These are phyloP conservation scores for Gymnogyps californianus DNA, from an alignment of 2,113 vertebrate genomes.

Conservation along the genomic window DNA sequence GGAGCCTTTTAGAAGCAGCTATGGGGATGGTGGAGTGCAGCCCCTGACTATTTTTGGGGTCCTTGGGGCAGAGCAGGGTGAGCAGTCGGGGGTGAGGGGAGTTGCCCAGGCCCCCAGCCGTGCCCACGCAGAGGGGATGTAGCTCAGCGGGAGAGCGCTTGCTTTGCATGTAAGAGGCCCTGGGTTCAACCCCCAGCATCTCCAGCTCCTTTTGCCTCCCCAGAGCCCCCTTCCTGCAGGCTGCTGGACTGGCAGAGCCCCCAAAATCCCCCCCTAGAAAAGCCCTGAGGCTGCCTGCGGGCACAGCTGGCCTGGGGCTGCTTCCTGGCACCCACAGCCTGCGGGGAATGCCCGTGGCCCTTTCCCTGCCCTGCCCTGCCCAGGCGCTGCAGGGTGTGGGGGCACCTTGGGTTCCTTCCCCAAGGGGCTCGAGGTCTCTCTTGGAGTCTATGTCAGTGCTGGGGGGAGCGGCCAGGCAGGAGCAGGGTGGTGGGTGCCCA, in stretches of 20 bases:
- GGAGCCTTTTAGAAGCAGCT: not conserved
- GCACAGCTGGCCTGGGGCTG: too few species aligned
- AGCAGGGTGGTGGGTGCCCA: too few species aligned
- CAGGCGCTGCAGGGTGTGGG: too few species aligned
- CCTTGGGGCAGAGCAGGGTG: too few species aligned
- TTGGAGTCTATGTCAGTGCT: not conserved
- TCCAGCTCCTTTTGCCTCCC: not conserved
- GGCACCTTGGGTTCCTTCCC: not conserved
- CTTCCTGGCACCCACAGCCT: not conserved
- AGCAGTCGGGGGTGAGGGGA: too few species aligned
- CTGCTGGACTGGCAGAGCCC: not conserved
- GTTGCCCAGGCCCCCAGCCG: too few species aligned
- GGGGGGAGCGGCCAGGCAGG: too few species aligned
- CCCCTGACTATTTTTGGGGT: not conserved
- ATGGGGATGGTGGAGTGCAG: accelerated
- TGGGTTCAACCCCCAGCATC: conserved; percentile 57
- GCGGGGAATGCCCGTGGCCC: not conserved
- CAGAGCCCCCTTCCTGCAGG: not conserved
- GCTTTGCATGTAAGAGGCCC: conserved; percentile 35
- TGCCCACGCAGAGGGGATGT: not conserved
- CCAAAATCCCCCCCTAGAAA: accelerated
- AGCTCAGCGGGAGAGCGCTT: not conserved
- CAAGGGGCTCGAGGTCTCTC: too few species aligned
- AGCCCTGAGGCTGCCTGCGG: not conserved
- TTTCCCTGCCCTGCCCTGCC: not conserved